A percentile compares a stretch with the other conserved stretches of the same genome.
These are phyloP conservation scores for Diadophis punctatus DNA, from an alignment of 2,113 vertebrate species.

Conservation along the genomic window DNA sequence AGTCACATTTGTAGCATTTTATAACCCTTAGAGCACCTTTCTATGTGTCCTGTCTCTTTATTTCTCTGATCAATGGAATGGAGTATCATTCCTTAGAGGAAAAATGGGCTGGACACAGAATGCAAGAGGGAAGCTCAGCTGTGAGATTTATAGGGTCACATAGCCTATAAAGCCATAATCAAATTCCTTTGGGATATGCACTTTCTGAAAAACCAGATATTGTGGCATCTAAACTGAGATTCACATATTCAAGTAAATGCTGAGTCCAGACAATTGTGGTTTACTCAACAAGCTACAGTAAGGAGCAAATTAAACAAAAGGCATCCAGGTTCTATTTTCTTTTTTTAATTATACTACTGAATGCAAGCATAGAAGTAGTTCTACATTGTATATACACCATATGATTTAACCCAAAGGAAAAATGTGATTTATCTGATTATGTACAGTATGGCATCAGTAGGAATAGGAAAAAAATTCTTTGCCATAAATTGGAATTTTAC, in stretches of 20 bases:
- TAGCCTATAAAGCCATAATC: not conserved
- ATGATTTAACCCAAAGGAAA: not conserved
- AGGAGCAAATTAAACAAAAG: not conserved
- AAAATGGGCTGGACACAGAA: not conserved
- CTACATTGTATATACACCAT: not conserved
- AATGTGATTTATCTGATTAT: not conserved
- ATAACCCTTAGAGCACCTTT: too few relatives aligned
- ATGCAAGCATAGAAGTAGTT: not conserved
- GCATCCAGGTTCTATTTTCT: not conserved
- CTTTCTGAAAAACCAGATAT: not conserved
- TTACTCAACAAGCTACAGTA: not conserved
- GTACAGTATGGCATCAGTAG: not conserved
- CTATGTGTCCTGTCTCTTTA: too few relatives aligned
- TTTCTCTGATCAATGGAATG: not conserved
- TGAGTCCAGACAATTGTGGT: not conserved
- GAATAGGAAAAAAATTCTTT: not conserved
- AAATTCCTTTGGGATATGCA: not conserved
- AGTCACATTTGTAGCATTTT: too few relatives aligned
- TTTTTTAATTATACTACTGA: not conserved
- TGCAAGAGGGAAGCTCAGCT: not conserved
- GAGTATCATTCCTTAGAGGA: not conserved
- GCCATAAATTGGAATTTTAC: not conserved
- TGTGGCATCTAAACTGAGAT: not conserved
- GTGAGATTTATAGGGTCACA: not conserved
- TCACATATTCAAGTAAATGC: not conserved